These are phyloP conservation scores for Rotaria magnacalcarata DNA, from an alignment of 2,888 invertebrate genomes.

Conservation along the genomic window DNA sequence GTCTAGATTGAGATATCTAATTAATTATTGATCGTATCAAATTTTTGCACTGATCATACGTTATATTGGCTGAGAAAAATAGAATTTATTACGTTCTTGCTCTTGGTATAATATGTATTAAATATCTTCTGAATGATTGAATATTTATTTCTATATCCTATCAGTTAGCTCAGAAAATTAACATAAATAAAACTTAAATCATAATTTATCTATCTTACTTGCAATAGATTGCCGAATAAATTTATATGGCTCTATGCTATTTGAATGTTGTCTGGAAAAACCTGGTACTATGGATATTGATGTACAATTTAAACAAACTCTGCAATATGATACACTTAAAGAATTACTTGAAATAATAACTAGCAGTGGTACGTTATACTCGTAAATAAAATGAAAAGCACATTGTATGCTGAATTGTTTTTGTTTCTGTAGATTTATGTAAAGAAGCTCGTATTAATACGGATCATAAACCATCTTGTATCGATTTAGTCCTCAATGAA, in stretches of 20 bases:
- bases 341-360: constrained; percentile 10
- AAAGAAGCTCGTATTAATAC: constrained; percentile 24
- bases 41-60: no score
- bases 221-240: not conserved
- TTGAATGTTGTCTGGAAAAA: constrained; percentile 33
- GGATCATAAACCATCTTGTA: constrained; percentile 32
- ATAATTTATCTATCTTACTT: no score
- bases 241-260: not conserved
- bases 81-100: no score
- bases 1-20: no score
- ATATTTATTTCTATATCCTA: no score
- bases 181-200: no score
- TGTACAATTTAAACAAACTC: constrained; percentile 9
- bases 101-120: no score
- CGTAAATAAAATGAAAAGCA: not conserved
- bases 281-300: constrained; percentile 14
- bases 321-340: constrained; percentile 14
- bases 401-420: not conserved
- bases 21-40: no score
- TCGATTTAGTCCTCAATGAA: not conserved
- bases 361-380: not conserved
- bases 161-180: no score
- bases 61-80: no score
- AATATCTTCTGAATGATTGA: no score
- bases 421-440: not conserved